These are phyloP conservation scores for Plestiodon gilberti DNA, from an alignment of 2,113 vertebrate genomes.

Conservation along the genomic window DNA sequence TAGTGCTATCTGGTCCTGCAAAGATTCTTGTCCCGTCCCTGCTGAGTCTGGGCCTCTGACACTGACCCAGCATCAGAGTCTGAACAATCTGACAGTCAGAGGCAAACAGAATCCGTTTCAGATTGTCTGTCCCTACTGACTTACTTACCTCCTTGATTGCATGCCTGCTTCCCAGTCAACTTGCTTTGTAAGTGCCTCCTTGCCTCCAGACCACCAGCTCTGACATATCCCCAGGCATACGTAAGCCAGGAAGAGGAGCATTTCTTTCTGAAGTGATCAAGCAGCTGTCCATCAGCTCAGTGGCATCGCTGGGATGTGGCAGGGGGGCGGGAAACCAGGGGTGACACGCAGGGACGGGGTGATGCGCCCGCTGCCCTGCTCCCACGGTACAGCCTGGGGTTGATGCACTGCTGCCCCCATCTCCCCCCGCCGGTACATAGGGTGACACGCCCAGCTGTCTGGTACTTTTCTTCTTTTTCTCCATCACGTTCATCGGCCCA, in stretches of 20 bases:
- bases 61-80: background rate
- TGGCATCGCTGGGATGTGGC: too few relatives aligned
- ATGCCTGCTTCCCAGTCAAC: background rate
- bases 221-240: background rate
- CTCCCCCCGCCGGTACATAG: too few relatives aligned
- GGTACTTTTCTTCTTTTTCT: too few relatives aligned
- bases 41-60: background rate
- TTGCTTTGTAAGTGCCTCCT: background rate
- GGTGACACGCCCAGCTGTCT: too few relatives aligned
- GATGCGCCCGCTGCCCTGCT: too few relatives aligned
- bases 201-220: background rate
- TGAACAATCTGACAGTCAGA: background rate
- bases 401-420: too few relatives aligned
- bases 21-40: background rate
- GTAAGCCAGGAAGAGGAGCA: background rate
- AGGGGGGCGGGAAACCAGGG: too few relatives aligned
- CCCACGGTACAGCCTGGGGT: too few relatives aligned
- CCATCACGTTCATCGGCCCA: too few relatives aligned
- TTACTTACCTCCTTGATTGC: slow-evolving; percentile 13
- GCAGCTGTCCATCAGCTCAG: background rate
- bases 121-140: background rate
- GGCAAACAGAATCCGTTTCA: background rate
- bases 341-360: too few relatives aligned
- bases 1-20: background rate
- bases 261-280: background rate